These are phyloP conservation scores for Anneissia japonica DNA, from an alignment of 35 echinoderm and acorn worm species.

Conservation along the genomic window DNA sequence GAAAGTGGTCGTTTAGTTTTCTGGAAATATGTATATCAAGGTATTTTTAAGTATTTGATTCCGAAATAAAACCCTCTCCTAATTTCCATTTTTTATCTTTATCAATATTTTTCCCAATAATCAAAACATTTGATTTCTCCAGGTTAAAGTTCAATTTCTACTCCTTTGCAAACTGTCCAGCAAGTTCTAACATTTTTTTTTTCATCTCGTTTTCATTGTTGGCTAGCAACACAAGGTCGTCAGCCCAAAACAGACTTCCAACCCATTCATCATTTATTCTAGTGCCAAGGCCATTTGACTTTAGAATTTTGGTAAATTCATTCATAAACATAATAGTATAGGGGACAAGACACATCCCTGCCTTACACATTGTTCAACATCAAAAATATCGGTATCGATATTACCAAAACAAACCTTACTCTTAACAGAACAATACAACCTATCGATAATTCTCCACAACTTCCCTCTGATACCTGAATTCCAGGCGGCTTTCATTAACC, in stretches of 20 bases:
- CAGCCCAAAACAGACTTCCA: neutral
- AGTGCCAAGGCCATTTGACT: neutral
- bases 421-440: too few relatives aligned
- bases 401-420: too few relatives aligned
- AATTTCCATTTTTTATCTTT: slow-evolving; percentile 1
- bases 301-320: neutral
- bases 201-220: slow-evolving; percentile 8
- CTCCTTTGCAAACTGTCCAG: neutral
- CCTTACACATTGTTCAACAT: neutral
- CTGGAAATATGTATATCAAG: neutral
- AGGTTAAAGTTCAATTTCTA: slow-evolving; percentile 3
- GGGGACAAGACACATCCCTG: slow-evolving; percentile 3
- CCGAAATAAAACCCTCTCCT: neutral
- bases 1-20: too few relatives aligned
- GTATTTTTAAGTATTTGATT: slow-evolving; percentile 2
- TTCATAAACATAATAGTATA: slow-evolving; percentile 7
- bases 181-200: slow-evolving; percentile 10
- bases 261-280: neutral
- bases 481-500: too few relatives aligned
- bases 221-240: neutral
- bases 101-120: neutral
- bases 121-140: slow-evolving; percentile 8
- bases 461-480: too few relatives aligned
- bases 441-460: too few relatives aligned
- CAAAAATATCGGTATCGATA: too few relatives aligned